A percentile compares a stretch with the other conserved stretches of the same genome.
Conservation (phyloP, 2,888 invertebrate species). For the Chrysotoxum bicinctum region DNA sequence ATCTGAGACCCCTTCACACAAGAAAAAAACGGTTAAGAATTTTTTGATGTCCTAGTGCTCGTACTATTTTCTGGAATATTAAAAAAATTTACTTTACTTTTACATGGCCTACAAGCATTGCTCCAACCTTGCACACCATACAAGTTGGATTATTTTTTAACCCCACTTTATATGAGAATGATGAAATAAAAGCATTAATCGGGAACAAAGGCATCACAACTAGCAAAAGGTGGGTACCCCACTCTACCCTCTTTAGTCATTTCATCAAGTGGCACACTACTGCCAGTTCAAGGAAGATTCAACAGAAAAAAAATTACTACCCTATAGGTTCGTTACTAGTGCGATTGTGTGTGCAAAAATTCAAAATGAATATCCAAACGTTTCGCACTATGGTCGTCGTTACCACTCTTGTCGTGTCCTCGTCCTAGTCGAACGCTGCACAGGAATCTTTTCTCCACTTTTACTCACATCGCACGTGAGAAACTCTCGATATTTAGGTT, state of each 20-base stretch:
- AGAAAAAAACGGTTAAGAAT: no score
- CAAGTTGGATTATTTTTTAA: neutral
- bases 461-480: slow-evolving; percentile 52
- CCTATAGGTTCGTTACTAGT: slow-evolving; percentile 17
- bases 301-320: neutral
- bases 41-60: no score
- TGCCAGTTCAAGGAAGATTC: slow-evolving; percentile 22
- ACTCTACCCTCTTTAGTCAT: slow-evolving; percentile 16
- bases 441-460: slow-evolving; percentile 34
- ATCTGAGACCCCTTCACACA: no score
- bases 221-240: neutral
- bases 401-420: neutral
- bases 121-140: no score
- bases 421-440: neutral
- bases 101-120: no score
- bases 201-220: neutral
- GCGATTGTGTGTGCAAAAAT: slow-evolving; percentile 19
- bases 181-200: neutral
- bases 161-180: neutral
- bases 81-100: no score
- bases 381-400: neutral
- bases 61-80: no score
- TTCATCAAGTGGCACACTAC: slow-evolving; percentile 37
- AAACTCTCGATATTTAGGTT: slow-evolving; percentile 71
- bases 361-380: slow-evolving; percentile 46